Conservation (phyloP, 2,888 invertebrate genomes). For the Dascillus cervinus region DNA sequence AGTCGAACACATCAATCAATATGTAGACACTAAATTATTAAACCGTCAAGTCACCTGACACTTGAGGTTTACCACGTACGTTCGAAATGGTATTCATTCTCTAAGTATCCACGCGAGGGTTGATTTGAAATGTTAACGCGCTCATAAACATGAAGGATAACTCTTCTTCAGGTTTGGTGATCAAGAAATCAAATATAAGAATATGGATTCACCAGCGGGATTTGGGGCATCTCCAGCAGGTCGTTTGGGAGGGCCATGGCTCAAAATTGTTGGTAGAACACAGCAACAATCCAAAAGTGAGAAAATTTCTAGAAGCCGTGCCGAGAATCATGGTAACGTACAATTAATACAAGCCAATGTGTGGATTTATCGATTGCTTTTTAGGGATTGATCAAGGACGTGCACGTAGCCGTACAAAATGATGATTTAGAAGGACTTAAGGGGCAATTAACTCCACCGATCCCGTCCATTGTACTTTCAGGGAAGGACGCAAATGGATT, state of each 20-base stretch:
- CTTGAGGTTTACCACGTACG: too few relatives aligned
- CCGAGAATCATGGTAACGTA: conserved; percentile 86
- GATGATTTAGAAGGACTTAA: conserved; percentile 67
- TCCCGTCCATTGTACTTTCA: conserved; percentile 62
- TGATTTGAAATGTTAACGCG: too few relatives aligned
- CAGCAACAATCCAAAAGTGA: conserved; percentile 74
- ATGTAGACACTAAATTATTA: conserved; percentile 34
- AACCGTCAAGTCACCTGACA: conserved; percentile 33
- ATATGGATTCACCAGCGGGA: conserved; percentile 95
- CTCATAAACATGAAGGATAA: conserved; percentile 18
- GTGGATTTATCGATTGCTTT: too few relatives aligned
- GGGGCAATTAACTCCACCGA: conserved; percentile 58
- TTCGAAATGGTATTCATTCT: too few relatives aligned
- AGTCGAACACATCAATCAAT: neutral
- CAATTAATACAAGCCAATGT: too few relatives aligned
- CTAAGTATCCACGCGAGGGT: too few relatives aligned
- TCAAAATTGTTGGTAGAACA: conserved; percentile 74
- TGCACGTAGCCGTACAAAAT: conserved; percentile 69
- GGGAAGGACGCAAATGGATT: conserved; percentile 72
- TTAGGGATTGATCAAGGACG: conserved; percentile 73
- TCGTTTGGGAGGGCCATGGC: conserved; percentile 87
- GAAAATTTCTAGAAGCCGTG: conserved; percentile 84
- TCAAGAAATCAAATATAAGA: conserved; percentile 72
- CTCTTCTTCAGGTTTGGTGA: conserved; percentile 56
- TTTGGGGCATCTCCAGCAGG: conserved; percentile 75